Base-by-base conservation (phyloP, 2,113 vertebrate species). In the Psilopsiagon aymara region DNA sequence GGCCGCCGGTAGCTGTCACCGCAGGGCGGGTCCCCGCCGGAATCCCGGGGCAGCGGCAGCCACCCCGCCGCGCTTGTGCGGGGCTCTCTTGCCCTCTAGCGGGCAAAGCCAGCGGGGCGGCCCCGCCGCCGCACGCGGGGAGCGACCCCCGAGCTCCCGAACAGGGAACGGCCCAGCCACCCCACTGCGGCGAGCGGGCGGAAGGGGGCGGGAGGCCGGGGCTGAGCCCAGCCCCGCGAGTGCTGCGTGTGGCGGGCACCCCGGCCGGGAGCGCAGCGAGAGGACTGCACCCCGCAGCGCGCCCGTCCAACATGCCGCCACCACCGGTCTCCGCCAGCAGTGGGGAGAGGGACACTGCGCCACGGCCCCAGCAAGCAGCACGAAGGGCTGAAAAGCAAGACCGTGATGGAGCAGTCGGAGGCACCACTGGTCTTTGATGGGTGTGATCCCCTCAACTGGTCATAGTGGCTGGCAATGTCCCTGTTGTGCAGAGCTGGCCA, bases 31-130 rank as follows among this genome's bases (percentile, higher is more conserved):
- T 57, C 23, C n/a, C 16, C 17, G 28, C 52, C 21, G 64, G 25
- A 25, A 10, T 27, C 10, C 37, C n/a, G 24, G 75, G 74, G 52
- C 71, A 78, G 39, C 80, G 53, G 64, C 75, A 93, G 84, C 75
- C 66, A 60, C 91, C 91, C 91, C 67, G 60, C 67, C 37, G 69
- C 59, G 27, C 27, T 94, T 95, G 62, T 89, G 85, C 86, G 85
- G 92, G 94, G 51, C 92, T 92, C 94, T 95, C 94, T 95, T 92
- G 94, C 94, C 94, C 94, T 86, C 94, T 95, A 95, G 94, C 92
- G 94, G 94, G 85, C 92, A 85, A 94, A 95, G 85, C 44, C 91
- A 91, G 92, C 23, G 84, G 94, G 94, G 94, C 84, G 69, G 91
- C 91, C 94, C 74, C 73, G 35, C 60, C 52, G 39, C 41, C 55